Base-by-base conservation (phyloP, 2,888 invertebrate genomes). In the Ceriagrion tenellum region DNA sequence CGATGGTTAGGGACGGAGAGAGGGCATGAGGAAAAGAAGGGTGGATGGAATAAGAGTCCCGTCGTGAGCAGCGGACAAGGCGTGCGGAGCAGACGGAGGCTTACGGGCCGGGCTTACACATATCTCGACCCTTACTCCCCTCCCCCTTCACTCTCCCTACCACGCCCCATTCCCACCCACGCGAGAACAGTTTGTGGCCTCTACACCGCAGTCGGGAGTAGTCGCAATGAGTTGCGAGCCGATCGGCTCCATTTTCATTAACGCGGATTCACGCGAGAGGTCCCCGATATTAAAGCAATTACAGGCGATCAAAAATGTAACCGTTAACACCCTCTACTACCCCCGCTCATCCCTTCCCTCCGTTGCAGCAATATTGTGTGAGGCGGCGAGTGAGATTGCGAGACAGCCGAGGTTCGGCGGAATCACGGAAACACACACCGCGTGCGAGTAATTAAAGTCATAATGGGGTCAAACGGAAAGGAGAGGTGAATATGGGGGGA, bases 161-260 rank as follows among this genome's bases (percentile, higher is more conserved):
- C n/a, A n/a, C 35, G 18, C 40, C 55, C 47, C 91, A 91, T 63
- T 40, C 23, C 81, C 81, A 69, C n/a, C 81, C 69, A n/a, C 47
- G 35, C 69, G 93, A 93, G 40, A 69, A 93, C 55, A 93, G 40
- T 93, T 93, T 93, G 93, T 47, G 93, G 93, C 93, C 91, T 63
- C 35, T 23, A 91, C n/a, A 91, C 59, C 93, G 74, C 93, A 69
- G 63, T 74, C n/a, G 69, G 35, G 69, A 47, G 26, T 35, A 47
- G 26, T 35, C n/a, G 10, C 69, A 47, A 23, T 93, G 93, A 93
- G 93, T 93, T 93, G 93, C 93, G 93, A 93, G 69, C 93, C 26
- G 63, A 63, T 91, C 23, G 63, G 91, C 63, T 93, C 93, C 63
- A 69, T 93, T 93, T 93, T 93, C 93, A 93, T 93, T 93, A 93